These are phyloP conservation scores for Perognathus longimembris DNA, from an alignment of 2,113 vertebrate genomes.

Conservation along the genomic window DNA sequence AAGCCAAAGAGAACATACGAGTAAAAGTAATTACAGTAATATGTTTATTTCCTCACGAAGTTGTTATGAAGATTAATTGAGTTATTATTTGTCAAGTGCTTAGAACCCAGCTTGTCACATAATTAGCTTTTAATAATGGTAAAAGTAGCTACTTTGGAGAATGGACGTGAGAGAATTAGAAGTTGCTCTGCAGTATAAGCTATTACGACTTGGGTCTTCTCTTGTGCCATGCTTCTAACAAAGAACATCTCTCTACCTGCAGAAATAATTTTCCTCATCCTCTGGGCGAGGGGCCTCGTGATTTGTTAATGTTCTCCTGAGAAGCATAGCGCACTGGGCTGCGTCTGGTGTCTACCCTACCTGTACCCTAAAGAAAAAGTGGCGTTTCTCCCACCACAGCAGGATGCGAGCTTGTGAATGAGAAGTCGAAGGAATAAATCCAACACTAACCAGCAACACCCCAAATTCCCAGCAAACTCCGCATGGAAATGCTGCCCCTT, in stretches of 20 bases:
- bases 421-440: background rate
- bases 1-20: background rate
- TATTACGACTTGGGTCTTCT: background rate
- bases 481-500: background rate
- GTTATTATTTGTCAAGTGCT: background rate
- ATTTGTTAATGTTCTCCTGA: background rate
- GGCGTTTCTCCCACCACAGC: background rate
- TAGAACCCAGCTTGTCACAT: background rate
- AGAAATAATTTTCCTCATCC: background rate
- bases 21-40: background rate
- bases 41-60: background rate
- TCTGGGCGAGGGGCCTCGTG: background rate
- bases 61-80: background rate
- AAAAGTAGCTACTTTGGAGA: constrained; percentile 4
- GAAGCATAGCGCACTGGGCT: background rate
- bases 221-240: background rate
- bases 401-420: background rate
- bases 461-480: background rate
- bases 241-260: background rate
- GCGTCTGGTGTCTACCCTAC: background rate
- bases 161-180: background rate
- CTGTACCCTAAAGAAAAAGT: background rate
- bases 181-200: background rate
- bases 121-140: constrained; percentile 2
- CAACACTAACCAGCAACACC: background rate